Evolutionary conservation across 2,797 vertebrate genomes (phyloP), one percentile per base, ranked within the genome.

Genomic region (Potorous gilbertii): DNA sequence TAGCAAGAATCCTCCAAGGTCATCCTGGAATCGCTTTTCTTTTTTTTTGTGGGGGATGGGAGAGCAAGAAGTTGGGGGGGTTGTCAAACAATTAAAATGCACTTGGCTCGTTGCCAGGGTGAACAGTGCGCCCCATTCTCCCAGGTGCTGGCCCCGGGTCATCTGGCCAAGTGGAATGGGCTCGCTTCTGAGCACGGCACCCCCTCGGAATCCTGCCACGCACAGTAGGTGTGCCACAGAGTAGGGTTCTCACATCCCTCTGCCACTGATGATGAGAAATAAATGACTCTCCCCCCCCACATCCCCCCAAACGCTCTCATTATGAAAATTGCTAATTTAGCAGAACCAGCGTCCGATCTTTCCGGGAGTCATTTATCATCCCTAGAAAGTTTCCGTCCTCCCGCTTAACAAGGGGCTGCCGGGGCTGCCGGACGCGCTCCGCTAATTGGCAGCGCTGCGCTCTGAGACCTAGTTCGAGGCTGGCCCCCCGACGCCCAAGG

Each of bases 1-100:
- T 98, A 98, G 96, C 97, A 95, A 97, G 97, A 98, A 98, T 98
- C 98, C 98, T 99, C 98, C 98, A 98, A 99, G 98, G 98, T 98
- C 98, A 98, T 98, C 97, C 96, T 98, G 97, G 98, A 98, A 98
- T 98, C 81, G 93, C 97, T 34, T 13, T 96, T 92, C 95, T 97
- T 98, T 97, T 98, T 97, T 96, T 54, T 92, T 97, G 97, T 98
- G 97, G 96, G 95, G 59, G 31, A 62, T 34, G 59, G 31, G 12
- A 62, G 31, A 62, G 59, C 31, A 62, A 62, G 31, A 34, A 14
- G 31, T 34, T 59, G 56, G 92, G 94, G 92, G 95, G 94, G 90
- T 97, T 98, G 98, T 97, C 97, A 97, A 98, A 98, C 96, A 97
- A 97, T 97, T 98, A 98, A 98, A 98, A 97, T 96, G 98, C 96